A percentile compares a stretch with the other conserved stretches of the same genome.
Evolutionary conservation across 2,113 vertebrate genomes (phyloP).

Genomic region (Irena cyanogastra): DNA sequence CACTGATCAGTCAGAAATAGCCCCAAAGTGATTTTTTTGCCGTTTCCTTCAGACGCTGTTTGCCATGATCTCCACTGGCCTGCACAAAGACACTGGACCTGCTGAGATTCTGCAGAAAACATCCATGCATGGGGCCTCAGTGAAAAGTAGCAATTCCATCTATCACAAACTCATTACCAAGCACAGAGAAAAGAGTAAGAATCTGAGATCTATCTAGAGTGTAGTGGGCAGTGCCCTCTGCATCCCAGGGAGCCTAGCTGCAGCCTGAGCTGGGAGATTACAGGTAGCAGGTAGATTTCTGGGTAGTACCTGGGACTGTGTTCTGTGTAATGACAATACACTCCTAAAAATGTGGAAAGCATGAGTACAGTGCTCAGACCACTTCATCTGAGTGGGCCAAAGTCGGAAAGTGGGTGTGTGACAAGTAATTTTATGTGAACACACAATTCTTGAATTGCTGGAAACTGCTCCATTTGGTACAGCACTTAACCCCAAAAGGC

Average conservation of each 20-base stretch:
- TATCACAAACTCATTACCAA: not conserved
- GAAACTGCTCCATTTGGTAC: not conserved
- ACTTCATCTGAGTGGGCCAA: not conserved
- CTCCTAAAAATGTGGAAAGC: not conserved
- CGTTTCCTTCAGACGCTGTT: not conserved
- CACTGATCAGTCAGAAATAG: not conserved
- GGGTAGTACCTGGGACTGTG: not conserved
- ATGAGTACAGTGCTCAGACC: not conserved
- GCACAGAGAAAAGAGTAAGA: not conserved
- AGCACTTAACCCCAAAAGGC: not conserved
- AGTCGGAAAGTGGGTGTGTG: not conserved
- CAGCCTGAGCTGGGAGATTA: not conserved
- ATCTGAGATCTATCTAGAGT: not conserved
- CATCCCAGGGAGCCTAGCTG: not conserved
- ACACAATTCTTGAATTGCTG: not conserved
- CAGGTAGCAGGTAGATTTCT: not conserved
- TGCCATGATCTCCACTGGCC: not conserved
- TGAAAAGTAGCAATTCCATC: not conserved
- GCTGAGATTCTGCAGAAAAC: not conserved
- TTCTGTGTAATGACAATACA: not conserved
- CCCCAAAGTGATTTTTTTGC: not conserved
- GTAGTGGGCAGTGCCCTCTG: not conserved
- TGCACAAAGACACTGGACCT: not conserved
- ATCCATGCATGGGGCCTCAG: not conserved
- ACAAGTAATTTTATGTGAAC: not conserved